Evolutionary conservation across 2,888 invertebrate species (phyloP), one percentile per base, ranked within the genome.

Genomic region (Glomeris marginata): DNA sequence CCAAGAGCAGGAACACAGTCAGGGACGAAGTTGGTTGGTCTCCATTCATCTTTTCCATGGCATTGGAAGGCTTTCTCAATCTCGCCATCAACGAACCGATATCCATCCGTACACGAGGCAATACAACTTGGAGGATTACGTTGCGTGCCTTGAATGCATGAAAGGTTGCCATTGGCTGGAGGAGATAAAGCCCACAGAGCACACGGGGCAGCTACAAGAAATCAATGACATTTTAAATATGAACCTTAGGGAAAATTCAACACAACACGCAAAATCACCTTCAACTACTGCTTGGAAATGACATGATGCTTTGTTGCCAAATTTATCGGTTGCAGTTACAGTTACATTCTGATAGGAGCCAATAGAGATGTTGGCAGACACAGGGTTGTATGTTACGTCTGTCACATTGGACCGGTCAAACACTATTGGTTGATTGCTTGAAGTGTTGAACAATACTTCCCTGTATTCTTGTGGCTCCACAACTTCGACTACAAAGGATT

Each of bases 1-100:
- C 90, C 91, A 66, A 90, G 83, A 80, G 90, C 88, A 2, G 90
- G 88, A 20, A 94, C 91, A 67, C 94, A 94, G 62, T 92, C 90
- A 0, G 92, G 92, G 20, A 92, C 90, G 43, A 91, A 84, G 8
- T 85, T 82, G 1, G 81, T 78, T 1, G 94, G 92, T 10, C 77
- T 74, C 92, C 92, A 92, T 45, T 80, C 78, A n/a, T 64, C 63
- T 58, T 81, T 81, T 0, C 77, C 76, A 64, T 84, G 81, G 62
- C 91, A 92, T 1, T 80, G 75, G 65, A 87, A 92, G 0, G 84
- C 82, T 66, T 90, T 91, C 1, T 81, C 77, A 2, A 83, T 80
- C 62, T 86, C 84, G 34, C 88, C 90, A 63, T 91, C 90, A 0
- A 90, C 90, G 61, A 92, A 91, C 62, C 90, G 64, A 49, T 42